Evolutionary conservation across 2,113 vertebrate genomes (phyloP).

Genomic region (Forbesichthys agassizii): DNA sequence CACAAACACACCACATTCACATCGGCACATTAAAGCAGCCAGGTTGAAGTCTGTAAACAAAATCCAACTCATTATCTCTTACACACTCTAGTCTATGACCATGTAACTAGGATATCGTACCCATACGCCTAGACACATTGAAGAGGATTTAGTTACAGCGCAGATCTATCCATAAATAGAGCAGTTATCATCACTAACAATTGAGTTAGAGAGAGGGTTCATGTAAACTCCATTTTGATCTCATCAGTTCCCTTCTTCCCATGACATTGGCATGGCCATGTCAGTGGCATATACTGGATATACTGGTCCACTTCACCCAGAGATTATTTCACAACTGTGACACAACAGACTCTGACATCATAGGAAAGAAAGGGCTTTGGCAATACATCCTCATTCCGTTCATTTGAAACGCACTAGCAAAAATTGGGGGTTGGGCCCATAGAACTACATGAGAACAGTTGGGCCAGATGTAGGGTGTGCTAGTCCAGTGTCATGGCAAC

Average conservation of each 20-base stretch:
- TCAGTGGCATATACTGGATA: neutral
- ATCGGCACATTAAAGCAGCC: conserved; percentile 13
- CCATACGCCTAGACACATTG: conserved; percentile 42
- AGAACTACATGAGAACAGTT: neutral
- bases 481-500: conserved; percentile 22
- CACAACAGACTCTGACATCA: conserved; percentile 25
- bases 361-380: conserved; percentile 47
- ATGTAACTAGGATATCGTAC: conserved; percentile 44
- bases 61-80: conserved; percentile 2
- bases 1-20: neutral
- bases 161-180: neutral
- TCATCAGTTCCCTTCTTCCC: too few species aligned
- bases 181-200: conserved; percentile 4
- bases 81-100: conserved; percentile 14
- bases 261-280: too few species aligned
- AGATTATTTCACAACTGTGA: too few species aligned
- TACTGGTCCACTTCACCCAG: too few species aligned
- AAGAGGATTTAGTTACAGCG: conserved; percentile 16
- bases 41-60: conserved; percentile 27
- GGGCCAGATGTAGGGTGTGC: conserved; percentile 21
- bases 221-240: neutral
- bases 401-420: conserved; percentile 24
- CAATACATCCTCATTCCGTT: conserved; percentile 41
- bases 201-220: neutral
- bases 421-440: neutral